Percentiles rank a stretch among this genome's conserved stretches.
phyloP scores from a whole-genome alignment of 1,140 invertebrate species.

The Mesaphorura yosii region DNA sequence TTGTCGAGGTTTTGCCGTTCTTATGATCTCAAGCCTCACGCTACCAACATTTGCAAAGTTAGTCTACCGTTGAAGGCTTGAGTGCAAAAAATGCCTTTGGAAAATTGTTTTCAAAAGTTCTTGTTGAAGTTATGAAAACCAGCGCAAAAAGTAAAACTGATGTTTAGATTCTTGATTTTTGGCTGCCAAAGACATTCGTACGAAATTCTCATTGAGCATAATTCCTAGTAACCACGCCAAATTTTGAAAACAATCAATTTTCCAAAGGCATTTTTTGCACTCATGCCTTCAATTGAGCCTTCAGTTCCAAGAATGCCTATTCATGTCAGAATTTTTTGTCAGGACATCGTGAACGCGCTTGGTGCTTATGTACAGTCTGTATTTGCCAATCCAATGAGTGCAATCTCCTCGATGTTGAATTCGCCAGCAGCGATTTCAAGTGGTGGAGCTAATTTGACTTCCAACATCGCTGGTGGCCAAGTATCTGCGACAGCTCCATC shows the following conservation, averaged over 20 bases:
- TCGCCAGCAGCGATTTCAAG: constrained; percentile 16
- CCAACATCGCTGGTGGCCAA: neutral
- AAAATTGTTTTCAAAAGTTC: neutral
- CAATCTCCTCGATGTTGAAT: constrained; percentile 22
- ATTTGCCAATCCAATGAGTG: constrained; percentile 53
- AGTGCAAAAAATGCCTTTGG: neutral
- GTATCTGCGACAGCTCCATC: neutral
- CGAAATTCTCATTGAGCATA: constrained; percentile 37
- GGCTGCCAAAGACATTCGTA: too few relatives aligned
- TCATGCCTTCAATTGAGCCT: neutral
- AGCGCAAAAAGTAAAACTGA: constrained; percentile 38
- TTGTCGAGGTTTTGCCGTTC: constrained; percentile 84
- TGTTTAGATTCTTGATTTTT: too few relatives aligned
- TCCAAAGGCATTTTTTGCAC: neutral
- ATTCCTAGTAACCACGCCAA: neutral
- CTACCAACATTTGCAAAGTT: constrained; percentile 63
- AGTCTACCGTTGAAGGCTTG: constrained; percentile 7
- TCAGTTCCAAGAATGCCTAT: too few relatives aligned
- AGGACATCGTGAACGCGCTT: constrained; percentile 89
- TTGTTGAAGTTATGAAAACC: neutral
- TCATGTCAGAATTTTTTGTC: too few relatives aligned
- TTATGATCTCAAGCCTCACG: constrained; percentile 86
- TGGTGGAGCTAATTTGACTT: constrained; percentile 4
- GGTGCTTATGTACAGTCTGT: constrained; percentile 90
- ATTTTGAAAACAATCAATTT: neutral